Base-by-base conservation (phyloP, 2,113 vertebrate species). In the Sardina pilchardus region DNA sequence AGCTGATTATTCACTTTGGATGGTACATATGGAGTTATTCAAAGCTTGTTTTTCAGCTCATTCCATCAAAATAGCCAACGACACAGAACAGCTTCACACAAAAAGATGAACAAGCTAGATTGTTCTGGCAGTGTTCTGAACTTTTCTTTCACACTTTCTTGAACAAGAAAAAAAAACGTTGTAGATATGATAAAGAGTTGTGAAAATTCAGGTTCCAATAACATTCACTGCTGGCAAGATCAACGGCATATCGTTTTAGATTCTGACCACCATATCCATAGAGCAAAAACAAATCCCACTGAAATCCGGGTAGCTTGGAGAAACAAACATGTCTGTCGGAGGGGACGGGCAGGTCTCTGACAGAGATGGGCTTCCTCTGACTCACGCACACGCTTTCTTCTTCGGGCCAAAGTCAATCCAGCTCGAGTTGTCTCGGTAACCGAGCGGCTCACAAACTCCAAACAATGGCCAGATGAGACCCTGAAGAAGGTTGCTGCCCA, bases 301-400 rank as follows among this genome's bases (percentile, higher is more conserved):
- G n/a, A n/a, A 67, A 67, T 67, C 24, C 26, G n/a, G 59, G 59
- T 67, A 71, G 63, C 63, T 71, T 14, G 9, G 63, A 71, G 63
- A 71, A 71, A 71, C 63, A 71, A 71, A 71, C 26, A 30, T 34
- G 26, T 34, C 63, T 71, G 63, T 34, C 9, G 63, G 26, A 71
- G 26, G 30, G 10, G 63, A 71, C 24, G 63, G 26, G 26, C 63
- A 71, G 63, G 26, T 6, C 34, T 71, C 63, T 71, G 63, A 71
- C 63, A 71, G 63, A 26, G 63, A 71, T 71, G 63, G 12, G 63
- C 63, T 71, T 71, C 63, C 63, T 71, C 26, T 71, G 63, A 71
- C 63, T 71, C 63, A 71, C 63, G 30, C n/a, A 14, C 26, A 71
- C 0, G 9, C 63, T 71, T 71, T 71, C 63, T 71, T 34, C 63